Percentiles rank a stretch among this genome's conserved stretches.
Evolutionary conservation across 2,888 invertebrate species (phyloP).

Genomic region (Drosophila buzzatii): DNA sequence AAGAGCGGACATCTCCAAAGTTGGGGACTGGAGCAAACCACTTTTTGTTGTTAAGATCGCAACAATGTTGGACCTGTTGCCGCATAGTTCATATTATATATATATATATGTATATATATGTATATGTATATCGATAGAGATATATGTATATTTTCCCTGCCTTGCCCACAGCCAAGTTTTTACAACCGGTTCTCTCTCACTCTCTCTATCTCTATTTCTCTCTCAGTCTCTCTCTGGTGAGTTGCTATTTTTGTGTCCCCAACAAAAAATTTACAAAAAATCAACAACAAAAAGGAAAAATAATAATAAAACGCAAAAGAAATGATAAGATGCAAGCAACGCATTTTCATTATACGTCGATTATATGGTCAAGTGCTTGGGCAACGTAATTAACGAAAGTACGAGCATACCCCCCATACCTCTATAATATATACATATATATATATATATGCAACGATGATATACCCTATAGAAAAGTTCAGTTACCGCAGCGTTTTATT

Average conservation of each 20-base stretch:
- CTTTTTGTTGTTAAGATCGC: conserved; percentile 53
- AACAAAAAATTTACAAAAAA: conserved; percentile 17
- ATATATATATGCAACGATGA: not conserved
- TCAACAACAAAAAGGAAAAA: conserved; percentile 9
- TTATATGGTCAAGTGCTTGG: conserved; percentile 41
- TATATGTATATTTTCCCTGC: conserved; percentile 46
- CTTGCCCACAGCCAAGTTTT: conserved; percentile 56
- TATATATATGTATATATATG: not conserved
- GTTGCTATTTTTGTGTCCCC: conserved; percentile 66
- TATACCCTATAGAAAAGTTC: conserved; percentile 35
- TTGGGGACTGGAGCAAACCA: conserved; percentile 77
- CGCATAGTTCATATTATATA: conserved; percentile 56
- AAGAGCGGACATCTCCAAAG: conserved; percentile 47
- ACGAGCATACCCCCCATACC: conserved; percentile 9
- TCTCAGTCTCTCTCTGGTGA: conserved; percentile 13
- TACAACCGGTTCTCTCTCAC: conserved; percentile 63
- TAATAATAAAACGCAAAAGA: conserved; percentile 25
- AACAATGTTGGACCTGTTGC: conserved; percentile 67
- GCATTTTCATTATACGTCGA: conserved; percentile 43
- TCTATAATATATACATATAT: conserved; percentile 1
- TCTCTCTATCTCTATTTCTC: not conserved
- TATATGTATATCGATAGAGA: not conserved
- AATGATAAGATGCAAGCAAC: conserved; percentile 31
- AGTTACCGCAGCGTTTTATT: conserved; percentile 32
- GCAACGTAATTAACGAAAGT: conserved; percentile 31